Evolutionary conservation across 1,140 invertebrate species (phyloP), one percentile per base, ranked within the genome.

Genomic region (Coboldia fuscipes): DNA sequence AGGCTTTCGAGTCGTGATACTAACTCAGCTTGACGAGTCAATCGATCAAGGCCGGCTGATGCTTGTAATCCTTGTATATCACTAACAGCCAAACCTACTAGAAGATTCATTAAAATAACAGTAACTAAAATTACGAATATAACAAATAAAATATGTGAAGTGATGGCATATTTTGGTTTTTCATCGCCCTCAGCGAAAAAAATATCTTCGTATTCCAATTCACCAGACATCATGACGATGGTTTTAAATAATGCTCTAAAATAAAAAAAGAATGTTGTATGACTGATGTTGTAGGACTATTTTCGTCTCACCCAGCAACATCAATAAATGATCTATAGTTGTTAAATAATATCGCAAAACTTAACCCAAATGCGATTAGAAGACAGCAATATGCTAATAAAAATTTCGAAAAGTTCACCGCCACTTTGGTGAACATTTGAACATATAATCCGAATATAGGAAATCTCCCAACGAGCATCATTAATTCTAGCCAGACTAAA

Each of bases 151-250:
- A 76, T 56, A 43, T 85, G 80, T 0, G 78, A 62, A 0, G 80
- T 84, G 1, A 69, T 62, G 0, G 66, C 66, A 47, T 74, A 57
- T 32, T 68, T 55, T 1, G 62, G 52, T 1, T 49, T 45, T 3
- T 56, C 45, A 4, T 55, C 46, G 7, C 58, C 48, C 6, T 72
- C 56, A 13, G 65, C 60, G 43, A 76, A 83, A 45, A 85, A 84
- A 33, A 82, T 70, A 38, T 82, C 76, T 45, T 84, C 79, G 42
- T 78, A 85, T 48, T 85, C 80, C 19, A 86, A 51, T 46, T 86
- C 77, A 0, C 82, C 81, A 0, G 79, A 78, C 79, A 88, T 83
- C 81, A 88, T 85, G 28, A 84, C 75, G 3, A 85, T 67, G 0
- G 77, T 77, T 57, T 85, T 86, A 0, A 85, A 48, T 1, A 83